Evolutionary conservation across 2,113 vertebrate species (phyloP).

Genomic region (Tympanuchus pallidicinctus): DNA sequence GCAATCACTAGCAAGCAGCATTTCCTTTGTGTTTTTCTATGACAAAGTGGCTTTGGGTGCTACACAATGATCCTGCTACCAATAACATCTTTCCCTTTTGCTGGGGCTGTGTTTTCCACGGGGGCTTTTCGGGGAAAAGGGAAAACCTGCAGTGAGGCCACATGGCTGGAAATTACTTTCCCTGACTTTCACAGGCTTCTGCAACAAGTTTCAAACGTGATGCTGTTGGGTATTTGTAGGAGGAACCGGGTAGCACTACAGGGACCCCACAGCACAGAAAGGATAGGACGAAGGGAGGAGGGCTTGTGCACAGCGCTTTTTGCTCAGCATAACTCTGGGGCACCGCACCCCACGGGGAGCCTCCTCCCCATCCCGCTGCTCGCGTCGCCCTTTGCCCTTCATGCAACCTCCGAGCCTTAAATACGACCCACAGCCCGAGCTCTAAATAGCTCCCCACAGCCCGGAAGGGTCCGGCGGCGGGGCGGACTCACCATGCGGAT

Average conservation of each 20-base stretch:
- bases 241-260: accelerated
- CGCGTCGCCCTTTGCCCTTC: background rate
- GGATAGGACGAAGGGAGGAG: background rate
- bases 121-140: background rate
- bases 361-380: background rate
- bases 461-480: background rate
- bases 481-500: conserved; percentile 90
- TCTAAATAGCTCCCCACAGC: background rate
- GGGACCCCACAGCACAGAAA: background rate
- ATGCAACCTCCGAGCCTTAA: background rate
- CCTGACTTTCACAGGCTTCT: accelerated
- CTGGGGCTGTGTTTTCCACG: accelerated
- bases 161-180: accelerated
- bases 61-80: background rate
- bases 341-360: background rate
- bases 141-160: accelerated
- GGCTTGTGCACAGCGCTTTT: no score
- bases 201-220: accelerated
- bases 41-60: accelerated
- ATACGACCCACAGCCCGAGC: background rate
- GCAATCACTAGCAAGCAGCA: accelerated
- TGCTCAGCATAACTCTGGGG: background rate
- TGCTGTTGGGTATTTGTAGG: accelerated
- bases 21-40: accelerated
- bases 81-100: accelerated